Base-by-base conservation (phyloP, 2,888 invertebrate species). In the Pandemis corylana region DNA sequence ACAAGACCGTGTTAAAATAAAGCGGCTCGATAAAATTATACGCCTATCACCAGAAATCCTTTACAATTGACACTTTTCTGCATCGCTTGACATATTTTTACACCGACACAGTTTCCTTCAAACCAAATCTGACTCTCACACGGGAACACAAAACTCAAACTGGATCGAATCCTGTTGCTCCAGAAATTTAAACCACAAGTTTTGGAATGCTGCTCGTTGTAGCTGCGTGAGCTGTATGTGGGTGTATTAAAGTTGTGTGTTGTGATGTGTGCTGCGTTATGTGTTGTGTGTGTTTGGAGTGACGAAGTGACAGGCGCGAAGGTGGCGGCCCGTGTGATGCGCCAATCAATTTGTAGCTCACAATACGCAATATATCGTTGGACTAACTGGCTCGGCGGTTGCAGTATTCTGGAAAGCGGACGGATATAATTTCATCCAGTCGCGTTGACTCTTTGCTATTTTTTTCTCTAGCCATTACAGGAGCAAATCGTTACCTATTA, bases 261-360 rank as follows among this genome's bases (percentile, higher is more conserved):
- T n/a, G 41, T 41, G 15, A 70, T 76, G 67, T 6, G 6, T 20
- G 68, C 42, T 77, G 77, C 72, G 66, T 68, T 56, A 56, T 70
- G 70, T 79, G 77, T 76, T 77, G 81, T 84, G 79, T 84, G 80
- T 77, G 77, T 80, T 80, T 86, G 87, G 91, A 87, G 91, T 92
- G 92, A 91, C 89, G 89, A 86, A 84, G 87, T 88, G 93, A 92
- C 93, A 89, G 87, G 87, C 88, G 87, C 84, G 84, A 83, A 86
- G 90, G 87, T 92, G 92, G 93, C 88, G 81, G 85, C 87, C 80
- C 83, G 84, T 90, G 89, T 89, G 90, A 86, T 86, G 89, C 83
- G 81, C 92, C 93, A 92, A 93, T 93, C 93, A 93, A 93, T 93
- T 94, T 93, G 93, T 93, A 87, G 85, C 81, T 80, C 86, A 91